phyloP scores from a whole-genome alignment of 2,797 vertebrate species.

The Streptopelia turtur region DNA sequence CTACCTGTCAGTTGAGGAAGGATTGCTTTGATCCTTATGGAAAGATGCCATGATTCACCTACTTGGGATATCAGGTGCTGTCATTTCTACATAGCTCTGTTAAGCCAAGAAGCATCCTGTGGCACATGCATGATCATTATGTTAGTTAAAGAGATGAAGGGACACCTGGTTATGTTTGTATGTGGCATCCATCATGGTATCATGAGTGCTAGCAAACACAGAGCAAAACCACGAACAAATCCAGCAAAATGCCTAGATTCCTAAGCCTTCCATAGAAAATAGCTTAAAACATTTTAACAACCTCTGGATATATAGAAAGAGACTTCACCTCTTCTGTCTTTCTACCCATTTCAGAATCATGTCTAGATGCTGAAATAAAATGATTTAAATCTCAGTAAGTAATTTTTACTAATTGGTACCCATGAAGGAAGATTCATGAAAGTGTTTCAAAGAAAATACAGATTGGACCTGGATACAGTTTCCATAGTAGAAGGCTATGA shows the following conservation, averaged over 20 bases:
- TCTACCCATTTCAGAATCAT: not conserved
- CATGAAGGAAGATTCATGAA: not conserved
- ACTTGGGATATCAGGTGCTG: not conserved
- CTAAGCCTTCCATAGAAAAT: not conserved
- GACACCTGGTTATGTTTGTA: rapidly evolving
- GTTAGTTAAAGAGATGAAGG: not conserved
- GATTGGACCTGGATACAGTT: not conserved
- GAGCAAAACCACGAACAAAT: not conserved
- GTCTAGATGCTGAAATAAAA: not conserved
- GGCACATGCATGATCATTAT: not conserved
- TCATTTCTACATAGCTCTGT: not conserved
- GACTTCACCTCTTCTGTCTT: not conserved
- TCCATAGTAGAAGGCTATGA: not conserved
- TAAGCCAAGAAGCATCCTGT: not conserved
- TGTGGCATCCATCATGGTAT: not conserved
- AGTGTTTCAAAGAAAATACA: not conserved
- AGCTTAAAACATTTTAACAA: not conserved
- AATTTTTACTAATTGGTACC: not conserved
- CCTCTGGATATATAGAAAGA: not conserved
- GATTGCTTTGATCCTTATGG: not conserved
- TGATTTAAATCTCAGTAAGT: not conserved
- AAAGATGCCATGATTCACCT: not conserved
- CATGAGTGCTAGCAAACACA: not conserved
- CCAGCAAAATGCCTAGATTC: not conserved
- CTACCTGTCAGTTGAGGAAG: not conserved